These are phyloP conservation scores for Prunella himalayana DNA, from an alignment of 2,113 vertebrate genomes.

Conservation along the genomic window DNA sequence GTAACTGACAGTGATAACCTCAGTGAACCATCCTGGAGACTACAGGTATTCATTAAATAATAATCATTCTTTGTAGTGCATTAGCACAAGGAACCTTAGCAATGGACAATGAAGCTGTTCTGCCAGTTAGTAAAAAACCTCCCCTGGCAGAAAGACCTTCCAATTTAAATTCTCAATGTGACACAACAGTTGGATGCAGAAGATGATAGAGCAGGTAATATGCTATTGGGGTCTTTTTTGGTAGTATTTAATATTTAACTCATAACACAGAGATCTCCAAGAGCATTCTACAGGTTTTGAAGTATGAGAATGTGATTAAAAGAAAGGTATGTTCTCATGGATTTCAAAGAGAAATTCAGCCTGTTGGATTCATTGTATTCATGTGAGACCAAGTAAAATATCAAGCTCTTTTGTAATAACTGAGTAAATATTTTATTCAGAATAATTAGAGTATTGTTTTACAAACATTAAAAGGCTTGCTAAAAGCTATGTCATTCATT, in stretches of 20 bases:
- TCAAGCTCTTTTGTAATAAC: neutral
- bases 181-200: neutral
- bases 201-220: neutral
- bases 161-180: neutral
- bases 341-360: neutral
- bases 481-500: constrained; percentile 16
- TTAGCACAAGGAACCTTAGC: neutral
- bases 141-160: neutral
- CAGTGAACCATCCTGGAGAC: neutral
- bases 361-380: neutral
- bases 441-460: constrained; percentile 28
- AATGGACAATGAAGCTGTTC: neutral
- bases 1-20: neutral
- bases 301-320: neutral
- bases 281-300: neutral
- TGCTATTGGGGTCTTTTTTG: neutral
- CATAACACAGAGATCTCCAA: neutral
- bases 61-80: constrained; percentile 5
- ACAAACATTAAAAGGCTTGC: neutral
- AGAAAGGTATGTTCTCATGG: neutral
- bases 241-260: neutral
- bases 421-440: constrained; percentile 7
- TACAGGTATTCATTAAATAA: constrained; percentile 26
- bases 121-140: neutral
- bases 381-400: neutral